phyloP scores from a whole-genome alignment of 2,888 invertebrate species.

The Dusona sp. region DNA sequence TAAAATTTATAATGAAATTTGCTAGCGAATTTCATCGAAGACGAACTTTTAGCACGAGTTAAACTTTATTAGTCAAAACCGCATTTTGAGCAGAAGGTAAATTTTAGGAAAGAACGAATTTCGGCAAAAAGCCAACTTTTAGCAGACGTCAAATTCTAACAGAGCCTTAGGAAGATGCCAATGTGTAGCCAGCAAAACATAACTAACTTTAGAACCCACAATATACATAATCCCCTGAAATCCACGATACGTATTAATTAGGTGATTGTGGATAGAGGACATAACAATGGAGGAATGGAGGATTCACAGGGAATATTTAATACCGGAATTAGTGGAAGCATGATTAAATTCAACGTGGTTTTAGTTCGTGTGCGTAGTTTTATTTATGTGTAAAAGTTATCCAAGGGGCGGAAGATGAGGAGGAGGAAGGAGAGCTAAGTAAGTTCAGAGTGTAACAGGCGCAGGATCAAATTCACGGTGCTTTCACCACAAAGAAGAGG shows the following conservation, averaged over 20 bases:
- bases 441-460: slow-evolving; percentile 37
- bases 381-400: background rate
- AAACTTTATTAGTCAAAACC: no score
- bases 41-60: no score
- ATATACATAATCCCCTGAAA: background rate
- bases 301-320: background rate
- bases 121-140: no score
- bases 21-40: no score
- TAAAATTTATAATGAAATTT: no score
- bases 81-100: no score
- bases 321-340: background rate
- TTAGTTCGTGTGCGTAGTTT: background rate
- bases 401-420: background rate
- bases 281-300: background rate
- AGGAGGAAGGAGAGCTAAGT: background rate
- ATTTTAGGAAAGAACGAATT: no score
- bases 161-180: no score
- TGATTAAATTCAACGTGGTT: background rate
- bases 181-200: no score
- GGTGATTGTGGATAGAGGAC: background rate
- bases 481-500: slow-evolving; percentile 11
- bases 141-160: no score
- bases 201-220: no score
- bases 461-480: slow-evolving; percentile 45
- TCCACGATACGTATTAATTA: background rate